Evolutionary conservation across 2,797 vertebrate genomes (phyloP).

Genomic region (Micropoecilia bifurca): DNA sequence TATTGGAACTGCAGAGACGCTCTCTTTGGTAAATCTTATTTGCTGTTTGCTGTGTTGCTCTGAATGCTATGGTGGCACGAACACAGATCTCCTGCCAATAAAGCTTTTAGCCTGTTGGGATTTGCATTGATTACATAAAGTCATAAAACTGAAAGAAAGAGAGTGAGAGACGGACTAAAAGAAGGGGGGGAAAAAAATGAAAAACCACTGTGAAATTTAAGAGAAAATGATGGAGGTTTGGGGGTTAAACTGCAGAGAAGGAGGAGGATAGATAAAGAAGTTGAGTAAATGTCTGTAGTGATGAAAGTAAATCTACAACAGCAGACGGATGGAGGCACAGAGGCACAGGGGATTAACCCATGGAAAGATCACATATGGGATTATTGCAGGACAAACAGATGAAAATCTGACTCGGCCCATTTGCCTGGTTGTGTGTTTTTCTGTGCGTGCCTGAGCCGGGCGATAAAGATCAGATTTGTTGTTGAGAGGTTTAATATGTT

Average conservation of each 20-base stretch:
- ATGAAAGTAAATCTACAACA: constrained; percentile 33
- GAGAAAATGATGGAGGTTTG: background rate
- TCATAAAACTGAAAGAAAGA: constrained; percentile 7
- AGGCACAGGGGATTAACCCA: constrained; percentile 41
- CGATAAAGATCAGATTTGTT: constrained; percentile 30
- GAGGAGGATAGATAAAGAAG: constrained; percentile 11
- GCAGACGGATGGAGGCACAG: constrained; percentile 6
- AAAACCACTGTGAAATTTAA: background rate
- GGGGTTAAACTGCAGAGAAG: constrained; percentile 1
- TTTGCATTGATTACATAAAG: constrained; percentile 31
- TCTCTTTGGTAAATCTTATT: constrained; percentile 16
- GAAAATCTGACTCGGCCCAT: constrained; percentile 19
- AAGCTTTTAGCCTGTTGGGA: constrained; percentile 38
- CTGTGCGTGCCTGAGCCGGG: constrained; percentile 9
- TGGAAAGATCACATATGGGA: constrained; percentile 37
- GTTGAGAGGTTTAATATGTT: constrained; percentile 34
- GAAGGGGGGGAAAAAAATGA: background rate
- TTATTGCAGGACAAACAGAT: constrained; percentile 39
- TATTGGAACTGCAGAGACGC: background rate
- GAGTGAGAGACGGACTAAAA: background rate
- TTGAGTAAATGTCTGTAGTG: constrained; percentile 18
- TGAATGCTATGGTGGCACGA: constrained; percentile 14
- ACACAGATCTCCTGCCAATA: constrained; percentile 20
- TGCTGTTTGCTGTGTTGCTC: constrained; percentile 22
- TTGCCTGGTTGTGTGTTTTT: constrained; percentile 1